phyloP scores from a whole-genome alignment of 2,888 invertebrate species.

The Malacosoma neustria region DNA sequence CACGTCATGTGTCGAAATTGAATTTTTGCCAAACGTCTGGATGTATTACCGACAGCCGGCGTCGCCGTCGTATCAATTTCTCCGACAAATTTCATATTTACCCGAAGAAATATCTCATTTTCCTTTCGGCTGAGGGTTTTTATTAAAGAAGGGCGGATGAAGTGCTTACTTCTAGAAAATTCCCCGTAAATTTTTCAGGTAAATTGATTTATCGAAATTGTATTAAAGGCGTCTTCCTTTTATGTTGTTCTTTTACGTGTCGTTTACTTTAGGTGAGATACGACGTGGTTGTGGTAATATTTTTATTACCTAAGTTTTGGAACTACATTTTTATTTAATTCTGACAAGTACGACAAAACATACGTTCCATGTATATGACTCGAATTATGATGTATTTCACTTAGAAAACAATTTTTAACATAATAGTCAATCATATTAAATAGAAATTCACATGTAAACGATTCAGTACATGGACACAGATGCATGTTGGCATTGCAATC shows the following conservation, averaged over 20 bases:
- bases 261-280: no score
- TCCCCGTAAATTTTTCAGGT: neutral
- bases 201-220: neutral
- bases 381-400: no score
- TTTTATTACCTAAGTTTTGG: no score
- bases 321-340: no score
- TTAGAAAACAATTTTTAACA: no score
- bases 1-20: slow-evolving; percentile 35
- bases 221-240: neutral
- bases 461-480: no score
- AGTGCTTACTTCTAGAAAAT: neutral
- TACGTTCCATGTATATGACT: no score
- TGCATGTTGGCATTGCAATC: slow-evolving; percentile 5
- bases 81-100: slow-evolving; percentile 34
- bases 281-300: no score
- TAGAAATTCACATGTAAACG: no score
- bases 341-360: no score
- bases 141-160: slow-evolving; percentile 1
- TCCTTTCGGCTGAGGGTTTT: neutral
- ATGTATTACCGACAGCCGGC: slow-evolving; percentile 34
- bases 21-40: slow-evolving; percentile 35
- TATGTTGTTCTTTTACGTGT: neutral
- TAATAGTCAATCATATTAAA: no score
- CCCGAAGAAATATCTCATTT: neutral
- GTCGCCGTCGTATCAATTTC: slow-evolving; percentile 38